A percentile compares a stretch with the other conserved stretches of the same genome.
phyloP scores from a whole-genome alignment of 1,140 invertebrate genomes.

The Meloidogyne hapla region DNA sequence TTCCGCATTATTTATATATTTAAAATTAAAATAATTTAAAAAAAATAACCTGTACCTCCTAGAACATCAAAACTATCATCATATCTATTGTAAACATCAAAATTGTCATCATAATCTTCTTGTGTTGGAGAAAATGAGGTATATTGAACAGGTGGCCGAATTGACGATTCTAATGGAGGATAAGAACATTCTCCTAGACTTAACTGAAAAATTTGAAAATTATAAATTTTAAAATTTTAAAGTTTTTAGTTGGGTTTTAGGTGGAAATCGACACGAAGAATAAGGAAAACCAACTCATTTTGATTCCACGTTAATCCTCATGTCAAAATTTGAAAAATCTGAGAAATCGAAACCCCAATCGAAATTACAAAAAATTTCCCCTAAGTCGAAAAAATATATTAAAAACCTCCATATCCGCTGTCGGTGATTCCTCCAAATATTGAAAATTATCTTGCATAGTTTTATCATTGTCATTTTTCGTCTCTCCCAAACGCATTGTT shows the following conservation, averaged over 20 bases:
- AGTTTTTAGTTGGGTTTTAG: too few relatives aligned
- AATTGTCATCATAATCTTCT: background rate
- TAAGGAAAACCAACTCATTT: too few relatives aligned
- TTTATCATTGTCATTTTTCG: background rate
- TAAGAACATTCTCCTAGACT: conserved; percentile 2
- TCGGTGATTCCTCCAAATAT: background rate
- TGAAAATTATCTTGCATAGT: background rate
- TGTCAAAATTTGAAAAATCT: too few relatives aligned
- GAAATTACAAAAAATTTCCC: too few relatives aligned
- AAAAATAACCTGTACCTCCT: background rate
- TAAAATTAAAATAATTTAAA: background rate
- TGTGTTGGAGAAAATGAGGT: background rate
- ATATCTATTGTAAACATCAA: conserved; percentile 3
- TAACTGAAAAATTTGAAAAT: background rate
- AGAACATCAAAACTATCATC: background rate
- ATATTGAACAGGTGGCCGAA: background rate
- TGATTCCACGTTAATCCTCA: too few relatives aligned
- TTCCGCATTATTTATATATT: too few relatives aligned
- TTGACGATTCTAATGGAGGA: background rate
- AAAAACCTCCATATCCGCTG: background rate
- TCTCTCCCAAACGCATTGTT: background rate
- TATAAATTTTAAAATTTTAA: too few relatives aligned
- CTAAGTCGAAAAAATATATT: too few relatives aligned
- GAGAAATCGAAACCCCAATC: too few relatives aligned
- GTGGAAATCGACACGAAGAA: too few relatives aligned